Base-by-base conservation (phyloP, 2,113 vertebrate species). In the Oplegnathus fasciatus region DNA sequence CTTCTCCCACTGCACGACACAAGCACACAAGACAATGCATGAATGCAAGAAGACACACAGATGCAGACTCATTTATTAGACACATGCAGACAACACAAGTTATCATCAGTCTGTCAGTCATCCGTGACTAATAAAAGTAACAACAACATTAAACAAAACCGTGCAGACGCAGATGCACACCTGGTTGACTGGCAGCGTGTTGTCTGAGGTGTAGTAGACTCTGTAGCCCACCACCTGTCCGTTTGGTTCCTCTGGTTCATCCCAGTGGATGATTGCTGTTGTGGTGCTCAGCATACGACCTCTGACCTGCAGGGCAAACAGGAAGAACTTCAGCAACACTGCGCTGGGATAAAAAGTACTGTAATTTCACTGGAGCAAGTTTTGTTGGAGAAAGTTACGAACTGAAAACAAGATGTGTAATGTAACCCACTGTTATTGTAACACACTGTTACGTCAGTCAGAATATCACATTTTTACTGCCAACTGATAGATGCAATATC, bases 231-330 rank as follows among this genome's bases (percentile, higher is more conserved):
- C 97, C 89, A 99, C 98, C 93, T 99, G 98, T 18, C 98, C 98
- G 15, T 99, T 99, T 0, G 98, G 97, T 67, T 99, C 98, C 71
- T 99, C 98, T 0, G 98, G 98, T 84, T 99, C 98, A 90, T 99
- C 98, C 98, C 98, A 99, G 83, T 99, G 98, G 46, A 99, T 98
- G 93, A 99, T 95, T 68, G 99, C 99, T 10, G 98, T 99, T 85
- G 98, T 98, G 40, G 97, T 98, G 34, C 98, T 99, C 88, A 99
- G 91, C 98, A 99, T 99, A 10, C 98, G 97, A 3, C 98, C 98
- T 80, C 98, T 97, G 20, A 99, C 98, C 94, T 95, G 64, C 54
- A 90, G 61, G 22, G 20, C 6, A 52, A 61, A 76, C 40, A n/a
- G 30, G 9, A 15, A 44, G 28, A 57, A 44, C 26, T 73, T 78